Evolutionary conservation across 2,888 invertebrate genomes (phyloP).

Genomic region (Quadroppia sp.): DNA sequence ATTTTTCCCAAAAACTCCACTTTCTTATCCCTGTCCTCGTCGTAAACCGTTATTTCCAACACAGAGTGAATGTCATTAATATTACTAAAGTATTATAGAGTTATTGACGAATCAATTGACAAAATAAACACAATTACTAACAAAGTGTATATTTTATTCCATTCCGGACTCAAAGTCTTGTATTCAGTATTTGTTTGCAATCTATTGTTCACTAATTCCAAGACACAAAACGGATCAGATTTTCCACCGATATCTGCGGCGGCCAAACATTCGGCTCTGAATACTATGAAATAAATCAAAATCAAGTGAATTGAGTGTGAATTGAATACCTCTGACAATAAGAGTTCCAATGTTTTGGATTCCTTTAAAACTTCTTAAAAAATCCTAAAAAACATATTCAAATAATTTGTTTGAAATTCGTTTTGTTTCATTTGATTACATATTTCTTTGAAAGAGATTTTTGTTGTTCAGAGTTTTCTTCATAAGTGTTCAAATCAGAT

Average conservation of each 20-base stretch:
- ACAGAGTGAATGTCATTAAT: slow-evolving; percentile 85
- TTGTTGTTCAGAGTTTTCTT: slow-evolving; percentile 68
- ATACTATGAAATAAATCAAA: slow-evolving; percentile 59
- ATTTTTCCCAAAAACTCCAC: slow-evolving; percentile 92
- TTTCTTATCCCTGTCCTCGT: slow-evolving; percentile 93
- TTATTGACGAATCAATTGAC: slow-evolving; percentile 18
- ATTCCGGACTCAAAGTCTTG: slow-evolving; percentile 89
- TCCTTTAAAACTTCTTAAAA: slow-evolving; percentile 66
- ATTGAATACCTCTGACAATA: slow-evolving; percentile 69
- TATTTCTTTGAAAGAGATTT: slow-evolving; percentile 20
- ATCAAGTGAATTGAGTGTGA: neutral
- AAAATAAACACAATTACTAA: slow-evolving; percentile 58
- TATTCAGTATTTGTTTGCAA: slow-evolving; percentile 98
- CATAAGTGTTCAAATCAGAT: slow-evolving; percentile 79
- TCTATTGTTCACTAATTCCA: slow-evolving; percentile 89
- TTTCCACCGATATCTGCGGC: slow-evolving; percentile 96
- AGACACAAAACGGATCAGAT: slow-evolving; percentile 96
- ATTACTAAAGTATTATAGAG: slow-evolving; percentile 44
- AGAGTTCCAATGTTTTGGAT: slow-evolving; percentile 86
- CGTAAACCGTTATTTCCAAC: slow-evolving; percentile 90
- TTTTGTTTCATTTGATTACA: neutral
- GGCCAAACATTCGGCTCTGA: slow-evolving; percentile 72
- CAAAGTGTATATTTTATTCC: slow-evolving; percentile 99
- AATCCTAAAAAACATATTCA: slow-evolving; percentile 58
- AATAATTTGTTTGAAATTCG: slow-evolving; percentile 43